Percentiles rank a stretch among this genome's conserved stretches.
Conservation (phyloP, 2,888 invertebrate genomes). For the Chrysomela aeneicollis region DNA sequence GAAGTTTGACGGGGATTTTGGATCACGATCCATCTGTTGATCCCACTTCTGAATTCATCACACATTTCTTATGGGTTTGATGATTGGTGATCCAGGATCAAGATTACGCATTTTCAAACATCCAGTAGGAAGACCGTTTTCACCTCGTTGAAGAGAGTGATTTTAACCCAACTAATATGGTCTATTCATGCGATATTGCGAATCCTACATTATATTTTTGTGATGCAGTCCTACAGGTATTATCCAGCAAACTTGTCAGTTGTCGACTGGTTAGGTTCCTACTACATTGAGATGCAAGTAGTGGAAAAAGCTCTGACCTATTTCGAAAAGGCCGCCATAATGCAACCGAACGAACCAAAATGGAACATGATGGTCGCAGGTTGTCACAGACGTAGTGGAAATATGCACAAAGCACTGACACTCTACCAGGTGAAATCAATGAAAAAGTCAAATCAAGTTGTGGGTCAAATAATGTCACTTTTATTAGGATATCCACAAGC, state of each 20-base stretch:
- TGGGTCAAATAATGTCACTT: neutral
- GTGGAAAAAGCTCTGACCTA: constrained; percentile 86
- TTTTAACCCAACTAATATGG: too few species aligned
- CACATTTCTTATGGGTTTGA: too few species aligned
- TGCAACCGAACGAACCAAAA: constrained; percentile 81
- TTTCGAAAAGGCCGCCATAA: constrained; percentile 80
- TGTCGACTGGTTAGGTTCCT: constrained; percentile 88
- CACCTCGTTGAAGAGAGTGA: too few species aligned
- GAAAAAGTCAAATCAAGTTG: constrained; percentile 73
- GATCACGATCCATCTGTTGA: too few species aligned
- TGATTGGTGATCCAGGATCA: too few species aligned
- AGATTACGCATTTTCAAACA: too few species aligned
- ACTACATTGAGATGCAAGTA: constrained; percentile 88
- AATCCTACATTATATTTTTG: too few species aligned
- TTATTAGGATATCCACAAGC: constrained; percentile 46
- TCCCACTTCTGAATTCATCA: too few species aligned
- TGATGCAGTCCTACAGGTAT: constrained; percentile 71
- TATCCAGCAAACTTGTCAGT: constrained; percentile 78
- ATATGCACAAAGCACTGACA: constrained; percentile 71
- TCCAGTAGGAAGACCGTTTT: too few species aligned
- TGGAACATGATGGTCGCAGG: constrained; percentile 88
- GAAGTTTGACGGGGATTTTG: too few species aligned
- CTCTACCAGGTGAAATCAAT: constrained; percentile 70
- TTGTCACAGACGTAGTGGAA: constrained; percentile 83
- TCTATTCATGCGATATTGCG: too few species aligned